Percentiles rank a stretch among this genome's conserved stretches.
Conservation (phyloP, 53 echinoderm and acorn worm genomes). For the Apostichopus leukothele region DNA sequence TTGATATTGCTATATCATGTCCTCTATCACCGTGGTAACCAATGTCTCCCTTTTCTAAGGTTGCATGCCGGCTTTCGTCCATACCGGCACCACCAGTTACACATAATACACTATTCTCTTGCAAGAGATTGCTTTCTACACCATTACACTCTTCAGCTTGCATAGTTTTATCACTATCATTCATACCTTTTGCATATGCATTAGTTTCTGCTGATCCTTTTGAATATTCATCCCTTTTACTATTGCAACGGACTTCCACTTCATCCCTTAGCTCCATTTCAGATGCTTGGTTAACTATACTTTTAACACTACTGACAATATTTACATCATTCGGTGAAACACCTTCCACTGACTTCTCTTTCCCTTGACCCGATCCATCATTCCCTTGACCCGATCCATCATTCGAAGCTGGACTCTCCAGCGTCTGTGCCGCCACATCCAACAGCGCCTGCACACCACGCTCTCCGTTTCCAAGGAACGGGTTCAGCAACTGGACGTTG, state of each 20-base stretch:
- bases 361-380: not conserved
- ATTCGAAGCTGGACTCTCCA: not conserved
- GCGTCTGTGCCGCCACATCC: not conserved
- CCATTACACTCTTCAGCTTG: not conserved
- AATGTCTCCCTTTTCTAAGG: not conserved
- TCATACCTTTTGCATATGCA: not conserved
- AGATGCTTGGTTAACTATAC: not conserved
- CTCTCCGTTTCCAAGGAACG: not conserved
- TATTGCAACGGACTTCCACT: not conserved
- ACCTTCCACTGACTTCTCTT: not conserved
- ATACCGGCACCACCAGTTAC: too few species aligned
- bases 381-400: not conserved
- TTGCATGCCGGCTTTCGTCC: not conserved
- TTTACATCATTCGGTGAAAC: not conserved
- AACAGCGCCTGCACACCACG: not conserved
- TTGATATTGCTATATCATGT: not conserved
- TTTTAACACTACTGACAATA: not conserved
- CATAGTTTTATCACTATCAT: not conserved
- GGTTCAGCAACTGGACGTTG: not conserved
- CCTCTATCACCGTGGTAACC: not conserved
- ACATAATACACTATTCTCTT: not conserved
- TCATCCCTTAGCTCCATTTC: not conserved
- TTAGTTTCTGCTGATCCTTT: not conserved
- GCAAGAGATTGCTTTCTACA: too few species aligned
- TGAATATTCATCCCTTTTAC: not conserved